Evolutionary conservation across 2,113 vertebrate species (phyloP).

Genomic region (Sarotherodon lohbergeri): DNA sequence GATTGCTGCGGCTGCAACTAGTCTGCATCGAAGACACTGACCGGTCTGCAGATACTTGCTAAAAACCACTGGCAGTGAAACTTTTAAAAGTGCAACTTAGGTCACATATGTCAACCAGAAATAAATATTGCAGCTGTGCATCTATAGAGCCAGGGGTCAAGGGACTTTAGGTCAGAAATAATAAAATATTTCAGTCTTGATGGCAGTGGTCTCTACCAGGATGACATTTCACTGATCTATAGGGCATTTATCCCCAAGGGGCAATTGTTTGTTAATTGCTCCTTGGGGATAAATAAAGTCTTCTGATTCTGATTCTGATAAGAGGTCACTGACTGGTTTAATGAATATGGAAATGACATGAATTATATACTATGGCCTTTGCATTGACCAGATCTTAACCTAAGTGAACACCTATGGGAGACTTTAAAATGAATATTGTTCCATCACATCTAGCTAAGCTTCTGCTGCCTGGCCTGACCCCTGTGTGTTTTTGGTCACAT

Average conservation of each 20-base stretch:
- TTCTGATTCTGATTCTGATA: background rate
- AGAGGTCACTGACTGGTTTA: background rate
- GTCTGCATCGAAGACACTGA: background rate
- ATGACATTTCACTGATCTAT: background rate
- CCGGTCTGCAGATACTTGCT: background rate
- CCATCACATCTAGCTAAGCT: background rate
- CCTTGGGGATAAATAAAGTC: too few species aligned
- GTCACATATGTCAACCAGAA: background rate
- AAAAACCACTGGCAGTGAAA: background rate
- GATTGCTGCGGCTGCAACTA: background rate
- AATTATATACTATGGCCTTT: background rate
- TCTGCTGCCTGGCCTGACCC: background rate
- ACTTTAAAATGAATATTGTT: background rate
- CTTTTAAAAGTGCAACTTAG: background rate
- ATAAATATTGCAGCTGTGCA: background rate
- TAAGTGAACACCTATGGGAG: background rate
- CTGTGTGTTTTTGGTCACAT: background rate
- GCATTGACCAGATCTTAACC: background rate
- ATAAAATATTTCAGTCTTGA: background rate
- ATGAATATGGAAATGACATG: background rate
- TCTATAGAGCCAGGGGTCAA: background rate
- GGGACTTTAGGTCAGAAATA: background rate
- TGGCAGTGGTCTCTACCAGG: background rate
- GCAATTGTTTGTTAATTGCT: too few species aligned
- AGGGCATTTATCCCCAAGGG: background rate